These are phyloP conservation scores for Dicerorhinus sumatrensis DNA, from an alignment of 2,113 vertebrate species.

Conservation along the genomic window DNA sequence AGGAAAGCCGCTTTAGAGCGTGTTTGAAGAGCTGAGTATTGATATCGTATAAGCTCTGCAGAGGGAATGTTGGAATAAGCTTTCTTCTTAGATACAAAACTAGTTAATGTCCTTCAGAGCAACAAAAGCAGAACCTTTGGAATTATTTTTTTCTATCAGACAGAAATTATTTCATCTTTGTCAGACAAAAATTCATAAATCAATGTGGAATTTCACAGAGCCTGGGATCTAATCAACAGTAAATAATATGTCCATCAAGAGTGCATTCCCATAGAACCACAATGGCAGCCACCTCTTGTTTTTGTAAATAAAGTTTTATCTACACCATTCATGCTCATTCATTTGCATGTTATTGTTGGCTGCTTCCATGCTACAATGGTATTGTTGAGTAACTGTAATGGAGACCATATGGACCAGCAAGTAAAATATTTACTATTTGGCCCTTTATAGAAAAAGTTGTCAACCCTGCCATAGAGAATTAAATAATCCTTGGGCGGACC, in stretches of 20 bases:
- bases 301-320: constrained; percentile 69
- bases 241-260: constrained; percentile 15
- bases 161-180: constrained; percentile 37
- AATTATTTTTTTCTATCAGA: neutral
- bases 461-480: neutral
- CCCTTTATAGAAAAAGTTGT: neutral
- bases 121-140: neutral
- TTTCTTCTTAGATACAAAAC: constrained; percentile 31
- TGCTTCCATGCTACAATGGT: neutral
- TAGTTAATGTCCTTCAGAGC: neutral
- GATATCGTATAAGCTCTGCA: neutral
- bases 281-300: neutral
- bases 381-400: neutral
- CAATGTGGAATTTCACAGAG: neutral
- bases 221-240: neutral
- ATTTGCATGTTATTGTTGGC: neutral
- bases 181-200: constrained; percentile 37
- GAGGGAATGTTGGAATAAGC: constrained; percentile 9
- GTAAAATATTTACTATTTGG: constrained; percentile 4
- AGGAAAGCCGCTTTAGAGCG: neutral
- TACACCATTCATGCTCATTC: neutral
- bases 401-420: neutral
- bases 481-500: neutral
- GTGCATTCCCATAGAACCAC: neutral
- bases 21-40: neutral